Percentiles rank a stretch among this genome's conserved stretches.
Conservation (phyloP, 2,888 invertebrate species). For the Hypsopygia costalis region DNA sequence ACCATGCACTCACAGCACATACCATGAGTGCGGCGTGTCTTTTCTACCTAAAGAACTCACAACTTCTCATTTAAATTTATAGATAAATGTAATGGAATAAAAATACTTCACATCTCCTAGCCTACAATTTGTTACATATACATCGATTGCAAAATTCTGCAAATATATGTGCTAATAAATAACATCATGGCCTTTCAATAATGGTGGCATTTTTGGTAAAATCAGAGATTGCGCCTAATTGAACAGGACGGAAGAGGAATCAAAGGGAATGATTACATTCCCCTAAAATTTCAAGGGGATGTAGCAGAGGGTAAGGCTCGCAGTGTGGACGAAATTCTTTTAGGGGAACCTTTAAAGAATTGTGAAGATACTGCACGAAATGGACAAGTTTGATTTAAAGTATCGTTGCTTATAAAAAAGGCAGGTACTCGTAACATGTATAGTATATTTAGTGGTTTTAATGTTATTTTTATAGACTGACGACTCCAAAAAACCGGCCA, state of each 20-base stretch:
- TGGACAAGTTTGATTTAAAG: not conserved
- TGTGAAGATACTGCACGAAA: not conserved
- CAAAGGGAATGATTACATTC: conserved; percentile 31
- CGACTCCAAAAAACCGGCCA: too few species aligned
- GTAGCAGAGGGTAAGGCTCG: conserved; percentile 31
- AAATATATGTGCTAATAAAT: conserved; percentile 8
- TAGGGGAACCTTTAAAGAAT: conserved; percentile 31
- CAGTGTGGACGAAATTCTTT: conserved; percentile 45
- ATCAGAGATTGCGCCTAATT: conserved; percentile 74
- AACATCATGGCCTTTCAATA: conserved; percentile 8
- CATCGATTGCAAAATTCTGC: not conserved
- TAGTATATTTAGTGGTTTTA: too few species aligned
- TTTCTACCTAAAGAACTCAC: too few species aligned
- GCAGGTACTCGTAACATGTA: too few species aligned
- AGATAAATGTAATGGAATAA: too few species aligned
- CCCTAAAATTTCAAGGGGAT: conserved; percentile 69
- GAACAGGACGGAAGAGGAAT: conserved; percentile 75
- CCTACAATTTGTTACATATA: too few species aligned
- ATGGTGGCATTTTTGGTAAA: conserved; percentile 41
- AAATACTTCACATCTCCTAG: too few species aligned
- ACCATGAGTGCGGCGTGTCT: too few species aligned
- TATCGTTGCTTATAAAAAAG: too few species aligned
- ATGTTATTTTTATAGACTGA: too few species aligned
- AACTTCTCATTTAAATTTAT: too few species aligned
- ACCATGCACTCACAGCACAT: too few species aligned